Conservation (phyloP, 1,140 invertebrate genomes). For the Lepeophtheirus salmonis region DNA sequence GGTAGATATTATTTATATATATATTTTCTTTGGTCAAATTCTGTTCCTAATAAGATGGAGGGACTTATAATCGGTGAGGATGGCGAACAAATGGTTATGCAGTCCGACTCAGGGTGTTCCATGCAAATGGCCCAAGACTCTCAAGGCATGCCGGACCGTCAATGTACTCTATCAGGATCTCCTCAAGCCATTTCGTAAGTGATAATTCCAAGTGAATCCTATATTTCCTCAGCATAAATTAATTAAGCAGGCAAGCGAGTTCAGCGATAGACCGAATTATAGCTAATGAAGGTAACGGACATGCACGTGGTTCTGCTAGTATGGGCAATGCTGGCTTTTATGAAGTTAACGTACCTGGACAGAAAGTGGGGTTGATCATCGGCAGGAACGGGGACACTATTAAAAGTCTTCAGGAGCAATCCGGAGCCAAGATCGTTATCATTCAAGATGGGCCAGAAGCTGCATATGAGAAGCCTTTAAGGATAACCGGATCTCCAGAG, state of each 20-base stretch:
- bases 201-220: constrained; percentile 22
- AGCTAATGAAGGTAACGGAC: constrained; percentile 7
- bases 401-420: constrained; percentile 31
- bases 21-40: no score
- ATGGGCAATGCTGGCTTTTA: constrained; percentile 25
- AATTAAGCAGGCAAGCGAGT: constrained; percentile 40
- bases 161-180: constrained; percentile 74
- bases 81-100: constrained; percentile 86
- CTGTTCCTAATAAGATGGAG: constrained; percentile 17
- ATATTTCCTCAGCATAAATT: constrained; percentile 20
- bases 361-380: constrained; percentile 45
- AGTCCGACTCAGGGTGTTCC: constrained; percentile 87
- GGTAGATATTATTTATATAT: no score
- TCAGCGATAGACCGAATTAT: constrained; percentile 6
- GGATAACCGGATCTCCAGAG: constrained; percentile 12
- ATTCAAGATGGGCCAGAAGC: constrained; percentile 13
- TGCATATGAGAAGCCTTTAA: constrained; percentile 15
- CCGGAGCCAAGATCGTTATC: constrained; percentile 23
- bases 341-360: constrained; percentile 89
- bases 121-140: constrained; percentile 88
- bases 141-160: constrained; percentile 56
- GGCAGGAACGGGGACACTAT: constrained; percentile 43
- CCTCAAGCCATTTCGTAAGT: constrained; percentile 60
- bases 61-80: constrained; percentile 62
- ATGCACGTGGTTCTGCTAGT: not conserved